These are phyloP conservation scores for Alca torda DNA, from an alignment of 2,797 vertebrate genomes.

Conservation along the genomic window DNA sequence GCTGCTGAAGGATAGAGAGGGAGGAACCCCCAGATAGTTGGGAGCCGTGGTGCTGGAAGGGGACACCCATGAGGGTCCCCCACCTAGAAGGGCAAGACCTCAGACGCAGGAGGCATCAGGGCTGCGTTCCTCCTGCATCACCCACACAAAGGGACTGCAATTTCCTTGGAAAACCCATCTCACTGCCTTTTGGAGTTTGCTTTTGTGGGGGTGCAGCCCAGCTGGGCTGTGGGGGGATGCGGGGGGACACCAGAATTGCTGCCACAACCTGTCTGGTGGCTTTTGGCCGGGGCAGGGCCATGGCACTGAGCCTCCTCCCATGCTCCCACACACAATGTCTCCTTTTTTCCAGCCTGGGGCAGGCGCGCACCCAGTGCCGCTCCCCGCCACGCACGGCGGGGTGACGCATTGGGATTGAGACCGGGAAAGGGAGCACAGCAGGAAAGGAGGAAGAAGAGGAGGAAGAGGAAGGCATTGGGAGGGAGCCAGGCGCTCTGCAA, in stretches of 20 bases:
- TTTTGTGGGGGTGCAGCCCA: not conserved
- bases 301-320: not conserved
- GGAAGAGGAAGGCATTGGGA: not conserved
- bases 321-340: not conserved
- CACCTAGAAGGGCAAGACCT: not conserved
- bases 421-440: not conserved
- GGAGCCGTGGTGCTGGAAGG: not conserved
- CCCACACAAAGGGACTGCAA: not conserved
- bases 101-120: accelerated
- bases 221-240: not conserved
- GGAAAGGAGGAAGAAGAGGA: not conserved
- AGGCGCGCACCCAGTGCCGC: not conserved
- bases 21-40: not conserved
- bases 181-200: accelerated
- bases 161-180: not conserved
- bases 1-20: not conserved
- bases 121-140: not conserved
- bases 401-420: accelerated
- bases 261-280: accelerated
- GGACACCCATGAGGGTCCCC: too few species aligned
- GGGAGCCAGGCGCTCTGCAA: not conserved
- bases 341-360: not conserved
- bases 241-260: accelerated
- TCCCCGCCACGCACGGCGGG: accelerated
- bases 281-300: not conserved